Conservation (phyloP, 2,888 invertebrate species). For the Macrosiphum euphorbiae region DNA sequence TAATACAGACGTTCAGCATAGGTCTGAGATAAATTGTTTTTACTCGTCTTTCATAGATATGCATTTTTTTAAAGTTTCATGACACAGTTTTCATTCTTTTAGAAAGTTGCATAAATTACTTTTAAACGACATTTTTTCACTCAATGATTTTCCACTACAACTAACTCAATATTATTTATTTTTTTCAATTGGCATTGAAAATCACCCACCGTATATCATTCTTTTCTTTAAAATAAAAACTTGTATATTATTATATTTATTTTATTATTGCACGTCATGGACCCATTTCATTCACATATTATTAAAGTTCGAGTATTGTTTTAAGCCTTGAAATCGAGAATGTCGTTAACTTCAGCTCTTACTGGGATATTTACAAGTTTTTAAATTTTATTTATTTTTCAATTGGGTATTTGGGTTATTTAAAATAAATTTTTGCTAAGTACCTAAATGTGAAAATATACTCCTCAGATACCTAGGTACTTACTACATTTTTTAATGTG, state of each 20-base stretch:
- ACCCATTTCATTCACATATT: neutral
- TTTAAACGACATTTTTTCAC: neutral
- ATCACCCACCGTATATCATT: neutral
- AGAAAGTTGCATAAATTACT: neutral
- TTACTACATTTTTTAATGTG: neutral
- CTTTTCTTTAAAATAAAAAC: neutral
- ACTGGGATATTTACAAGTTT: too few species aligned
- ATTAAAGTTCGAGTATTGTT: neutral
- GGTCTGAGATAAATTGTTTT: neutral
- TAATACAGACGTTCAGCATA: neutral
- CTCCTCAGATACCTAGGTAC: neutral
- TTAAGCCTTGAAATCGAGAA: neutral
- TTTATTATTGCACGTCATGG: neutral
- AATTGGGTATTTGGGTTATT: neutral
- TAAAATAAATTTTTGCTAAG: neutral
- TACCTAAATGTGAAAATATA: neutral
- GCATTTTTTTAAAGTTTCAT: neutral
- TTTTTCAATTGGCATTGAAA: neutral
- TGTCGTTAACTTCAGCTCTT: too few species aligned
- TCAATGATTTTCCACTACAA: neutral
- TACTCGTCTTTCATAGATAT: neutral
- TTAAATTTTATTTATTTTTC: too few species aligned
- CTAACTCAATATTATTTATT: neutral
- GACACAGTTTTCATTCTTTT: neutral
- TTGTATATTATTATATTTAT: neutral